Evolutionary conservation across 2,113 vertebrate genomes (phyloP), one percentile per base, ranked within the genome.

Genomic region (Acrocephalus arundinaceus): DNA sequence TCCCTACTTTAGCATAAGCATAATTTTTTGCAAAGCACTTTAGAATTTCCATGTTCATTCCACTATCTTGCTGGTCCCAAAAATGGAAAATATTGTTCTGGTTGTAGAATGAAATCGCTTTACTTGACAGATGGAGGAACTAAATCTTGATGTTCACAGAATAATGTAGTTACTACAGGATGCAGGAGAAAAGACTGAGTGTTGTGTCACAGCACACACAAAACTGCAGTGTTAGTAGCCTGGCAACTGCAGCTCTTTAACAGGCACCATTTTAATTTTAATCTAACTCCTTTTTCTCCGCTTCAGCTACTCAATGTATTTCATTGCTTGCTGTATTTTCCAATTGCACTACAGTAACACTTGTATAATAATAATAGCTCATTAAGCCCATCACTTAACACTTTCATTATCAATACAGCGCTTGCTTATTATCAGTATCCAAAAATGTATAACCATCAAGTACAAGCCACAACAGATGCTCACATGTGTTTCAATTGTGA

Each of bases 171-270:
- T 91, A 74, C 61, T 87, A 89, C 94, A 87, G 68, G 85, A 97
- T 72, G 84, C 61, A 43, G 90, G 77, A 94, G 76, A 91, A 81
- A 88, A 94, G 84, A 77, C 67, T 66, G 83, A 89, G 89, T 85
- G 77, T 31, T 80, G 67, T 89, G 89, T 88, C 23, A 28, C 86
- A 94, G 43, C 31, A 45, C 72, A 94, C 24, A 76, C 70, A 76
- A 74, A 92, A 22, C 52, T 4, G 85, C 81, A 86, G 49, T 74
- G 94, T 58, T 92, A 97, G 97, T 96, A 98, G 89, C 95, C 95
- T 97, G 97, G 97, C 97, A 98, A 98, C 97, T 97, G 87, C 77
- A 95, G 92, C 79, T 91, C 65, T 97, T 95, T 66, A 93, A 97
- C 85, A 96, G 73, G 54, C 65, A 90, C 39, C 73, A 85, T 94